Evolutionary conservation across 2,113 vertebrate species (phyloP), one percentile per base, ranked within the genome.

Genomic region (Scatophagus argus): DNA sequence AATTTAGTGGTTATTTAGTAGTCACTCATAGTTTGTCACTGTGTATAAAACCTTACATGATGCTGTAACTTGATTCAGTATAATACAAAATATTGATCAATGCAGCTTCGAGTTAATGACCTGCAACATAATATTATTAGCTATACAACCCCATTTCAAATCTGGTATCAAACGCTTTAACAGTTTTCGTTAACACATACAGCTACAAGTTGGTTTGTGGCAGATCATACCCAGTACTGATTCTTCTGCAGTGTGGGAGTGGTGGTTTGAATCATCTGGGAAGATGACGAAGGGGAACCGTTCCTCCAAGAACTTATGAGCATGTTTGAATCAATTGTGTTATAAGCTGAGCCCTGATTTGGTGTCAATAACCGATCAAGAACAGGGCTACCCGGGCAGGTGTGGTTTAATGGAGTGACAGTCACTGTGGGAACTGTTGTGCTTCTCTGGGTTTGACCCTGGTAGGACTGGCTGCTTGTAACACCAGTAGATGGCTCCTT

Each of bases 201-300:
- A 46, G 27, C 4, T 62, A 25, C 5, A 19, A 23, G 17, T 14
- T 29, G 32, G 16, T 41, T 49, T 41, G n/a, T 29, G 23, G 27
- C 25, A 41, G 52, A 39, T 95, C 95, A 98, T 8, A 99, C 97
- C 96, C 97, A 98, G 31, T 97, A 98, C n/a, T 98, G 97, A 89
- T 76, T 95, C 70, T 44, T 90, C 77, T 95, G 96, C 83, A 98
- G 91, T 2, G 91, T 86, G 0, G 96, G 96, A 72, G 96, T 95
- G 74, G 94, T 87, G 66, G 93, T 94, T 68, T 84, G 83, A 84
- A 96, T 96, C 19, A 96, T 94, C 1, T 94, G 94, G 39, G 92
- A 87, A 64, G 95, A 89, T 12, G 82, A 87, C 72, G 94, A 90
- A 8, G 95, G 93, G 52, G 96, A 94, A 70, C 94, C 79, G 52